Conservation (phyloP, 2,888 invertebrate species). For the Eucriotettix oculatus region DNA sequence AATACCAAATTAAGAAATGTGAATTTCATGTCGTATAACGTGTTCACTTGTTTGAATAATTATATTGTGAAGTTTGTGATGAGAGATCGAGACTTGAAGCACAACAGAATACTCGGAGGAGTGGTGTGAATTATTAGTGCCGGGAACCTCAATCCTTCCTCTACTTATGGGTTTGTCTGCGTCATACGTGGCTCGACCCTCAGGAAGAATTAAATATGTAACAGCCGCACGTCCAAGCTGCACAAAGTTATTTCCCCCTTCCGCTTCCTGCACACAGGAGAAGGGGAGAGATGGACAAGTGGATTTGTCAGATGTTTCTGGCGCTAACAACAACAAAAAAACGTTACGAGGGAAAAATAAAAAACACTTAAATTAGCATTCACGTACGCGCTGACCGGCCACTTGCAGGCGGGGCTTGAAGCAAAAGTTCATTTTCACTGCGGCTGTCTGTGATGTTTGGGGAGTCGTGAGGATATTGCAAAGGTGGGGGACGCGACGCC, state of each 20-base stretch:
- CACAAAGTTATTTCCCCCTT: not conserved
- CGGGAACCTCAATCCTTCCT: not conserved
- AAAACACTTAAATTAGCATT: not conserved
- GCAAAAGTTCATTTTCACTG: too few relatives aligned
- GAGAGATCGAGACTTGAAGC: too few relatives aligned
- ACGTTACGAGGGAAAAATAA: not conserved
- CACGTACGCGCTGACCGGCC: not conserved
- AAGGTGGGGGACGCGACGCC: too few relatives aligned
- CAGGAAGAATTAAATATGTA: not conserved
- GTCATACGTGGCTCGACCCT: not conserved
- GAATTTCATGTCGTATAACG: too few relatives aligned
- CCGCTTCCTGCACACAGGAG: not conserved
- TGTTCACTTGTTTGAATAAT: too few relatives aligned
- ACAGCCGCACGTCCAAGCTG: not conserved
- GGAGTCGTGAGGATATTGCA: too few relatives aligned
- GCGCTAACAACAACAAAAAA: not conserved
- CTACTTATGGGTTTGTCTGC: not conserved
- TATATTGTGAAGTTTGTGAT: too few relatives aligned
- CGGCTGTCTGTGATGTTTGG: too few relatives aligned
- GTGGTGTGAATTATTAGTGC: too few relatives aligned
- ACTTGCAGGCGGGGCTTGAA: too few relatives aligned
- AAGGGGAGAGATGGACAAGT: not conserved
- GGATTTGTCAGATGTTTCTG: not conserved
- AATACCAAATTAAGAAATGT: too few relatives aligned
- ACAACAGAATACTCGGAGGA: too few relatives aligned